Percentiles rank a stretch among this genome's conserved stretches.
These are phyloP conservation scores for Manis crassicaudata DNA, from an alignment of 2,797 vertebrate species.

Conservation along the genomic window DNA sequence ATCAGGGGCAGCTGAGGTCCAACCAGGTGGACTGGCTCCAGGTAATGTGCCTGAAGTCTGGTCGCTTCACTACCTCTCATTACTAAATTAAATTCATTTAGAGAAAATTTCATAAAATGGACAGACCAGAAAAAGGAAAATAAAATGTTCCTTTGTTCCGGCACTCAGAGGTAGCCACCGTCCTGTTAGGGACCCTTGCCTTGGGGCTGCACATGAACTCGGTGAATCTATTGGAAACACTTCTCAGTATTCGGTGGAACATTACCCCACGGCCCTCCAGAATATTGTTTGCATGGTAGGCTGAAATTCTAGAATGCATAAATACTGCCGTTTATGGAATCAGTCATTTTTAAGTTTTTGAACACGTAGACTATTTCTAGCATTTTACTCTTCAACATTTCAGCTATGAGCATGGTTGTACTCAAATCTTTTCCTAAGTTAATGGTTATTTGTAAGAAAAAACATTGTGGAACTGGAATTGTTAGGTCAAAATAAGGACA, in stretches of 20 bases:
- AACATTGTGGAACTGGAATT: neutral
- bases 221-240: rapidly evolving
- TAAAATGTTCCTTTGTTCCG: rapidly evolving
- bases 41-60: rapidly evolving
- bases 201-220: rapidly evolving
- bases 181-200: rapidly evolving
- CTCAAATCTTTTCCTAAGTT: neutral
- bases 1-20: neutral
- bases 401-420: rapidly evolving
- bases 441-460: neutral
- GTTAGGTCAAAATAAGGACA: neutral
- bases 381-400: neutral
- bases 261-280: rapidly evolving
- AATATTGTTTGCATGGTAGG: neutral
- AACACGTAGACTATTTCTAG: neutral
- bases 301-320: neutral
- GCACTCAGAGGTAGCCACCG: neutral
- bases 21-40: neutral
- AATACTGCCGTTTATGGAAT: neutral
- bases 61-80: neutral
- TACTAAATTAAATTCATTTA: rapidly evolving
- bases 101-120: neutral
- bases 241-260: rapidly evolving
- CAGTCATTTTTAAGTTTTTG: neutral
- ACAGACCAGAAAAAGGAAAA: neutral